A percentile compares a stretch with the other conserved stretches of the same genome.
Conservation (phyloP, 2,888 invertebrate genomes). For the Hydrotaea diabolus region DNA sequence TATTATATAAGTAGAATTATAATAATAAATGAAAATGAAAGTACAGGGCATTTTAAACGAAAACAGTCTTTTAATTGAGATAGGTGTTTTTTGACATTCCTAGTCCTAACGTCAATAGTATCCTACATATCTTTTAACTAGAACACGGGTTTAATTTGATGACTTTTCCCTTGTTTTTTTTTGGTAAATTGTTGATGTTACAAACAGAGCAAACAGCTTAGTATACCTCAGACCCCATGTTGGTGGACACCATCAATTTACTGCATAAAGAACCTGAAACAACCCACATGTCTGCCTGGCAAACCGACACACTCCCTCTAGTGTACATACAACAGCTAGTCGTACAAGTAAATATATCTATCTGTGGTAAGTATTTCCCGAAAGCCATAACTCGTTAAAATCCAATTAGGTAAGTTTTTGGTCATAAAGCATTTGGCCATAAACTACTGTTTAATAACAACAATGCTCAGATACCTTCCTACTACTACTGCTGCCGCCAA, state of each 20-base stretch:
- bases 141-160: too few relatives aligned
- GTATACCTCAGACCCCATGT: not conserved
- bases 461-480: constrained; percentile 37
- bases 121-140: too few relatives aligned
- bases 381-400: constrained; percentile 66
- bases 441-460: constrained; percentile 65
- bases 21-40: too few relatives aligned
- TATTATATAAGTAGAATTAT: too few relatives aligned
- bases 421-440: constrained; percentile 66
- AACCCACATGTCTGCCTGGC: not conserved
- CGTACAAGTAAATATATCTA: not conserved
- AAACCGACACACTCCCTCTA: not conserved
- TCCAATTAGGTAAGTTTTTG: constrained; percentile 65
- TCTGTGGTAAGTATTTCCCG: constrained; percentile 31
- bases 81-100: too few relatives aligned
- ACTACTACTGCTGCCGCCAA: constrained; percentile 3
- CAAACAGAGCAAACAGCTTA: not conserved
- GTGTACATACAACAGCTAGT: not conserved
- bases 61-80: too few relatives aligned
- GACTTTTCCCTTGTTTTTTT: too few relatives aligned
- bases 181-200: too few relatives aligned
- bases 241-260: not conserved
- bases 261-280: not conserved
- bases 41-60: too few relatives aligned
- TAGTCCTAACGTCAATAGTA: too few relatives aligned